Evolutionary conservation across 2,113 vertebrate species (phyloP), one percentile per base, ranked within the genome.

Genomic region (Oreochromis spilurus): DNA sequence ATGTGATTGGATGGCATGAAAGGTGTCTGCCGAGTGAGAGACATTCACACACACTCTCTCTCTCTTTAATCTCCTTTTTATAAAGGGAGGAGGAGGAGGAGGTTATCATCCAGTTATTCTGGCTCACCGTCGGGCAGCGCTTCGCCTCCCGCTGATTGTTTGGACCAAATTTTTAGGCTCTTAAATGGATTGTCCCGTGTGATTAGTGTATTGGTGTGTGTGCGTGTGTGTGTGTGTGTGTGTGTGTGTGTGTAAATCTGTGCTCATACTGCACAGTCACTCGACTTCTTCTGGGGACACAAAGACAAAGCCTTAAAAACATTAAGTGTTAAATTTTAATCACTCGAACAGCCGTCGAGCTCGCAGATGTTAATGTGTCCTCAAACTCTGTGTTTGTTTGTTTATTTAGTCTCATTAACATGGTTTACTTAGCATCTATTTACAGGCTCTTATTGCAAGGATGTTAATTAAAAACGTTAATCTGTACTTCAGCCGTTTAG

Each of bases 121-220:
- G 81, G 48, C 85, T 86, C 85, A 70, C 79, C 12, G 70, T 75
- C 16, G 21, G 50, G 79, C 81, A 36, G 79, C 65, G n/a, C 72
- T 55, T 87, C 4, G 29, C 62, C 81, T 86, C 92, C 87, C 10
- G 75, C 83, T 88, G 89, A 92, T 93, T 93, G 91, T 92, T 93
- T 92, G 62, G 80, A 92, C 80, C 86, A 57, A 52, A 84, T 92
- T 93, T 92, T 19, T 75, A 81, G 81, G 81, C 90, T 84, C 84
- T 79, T 94, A 90, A 94, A 87, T 81, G 93, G 93, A 93, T 92
- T 92, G 88, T 82, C 82, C 45, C 13, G 1, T 50, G 84, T 90
- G 90, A 90, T 92, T 88, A 89, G 82, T 86, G 89, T 88, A 43
- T 67, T 77, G 17, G 48, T 38, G 80, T 58, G 57, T 31, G 9